Percentiles rank a stretch among this genome's conserved stretches.
Conservation (phyloP, 2,113 vertebrate species). For the Serilophus lunatus region DNA sequence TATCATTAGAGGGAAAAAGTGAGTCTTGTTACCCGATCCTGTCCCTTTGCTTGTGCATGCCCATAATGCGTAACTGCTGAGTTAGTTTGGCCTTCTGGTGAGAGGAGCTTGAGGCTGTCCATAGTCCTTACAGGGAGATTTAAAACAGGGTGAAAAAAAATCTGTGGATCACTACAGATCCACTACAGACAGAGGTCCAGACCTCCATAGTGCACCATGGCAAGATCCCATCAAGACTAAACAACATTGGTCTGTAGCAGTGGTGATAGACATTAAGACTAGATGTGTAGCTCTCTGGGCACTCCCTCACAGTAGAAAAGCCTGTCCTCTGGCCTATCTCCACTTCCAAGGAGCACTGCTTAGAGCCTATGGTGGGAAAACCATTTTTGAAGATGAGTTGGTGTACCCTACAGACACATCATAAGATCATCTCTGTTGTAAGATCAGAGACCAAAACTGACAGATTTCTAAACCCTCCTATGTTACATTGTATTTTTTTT, state of each 20-base stretch:
- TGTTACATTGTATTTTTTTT: neutral
- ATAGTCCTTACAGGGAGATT: neutral
- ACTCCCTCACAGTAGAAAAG: neutral
- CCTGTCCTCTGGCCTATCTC: neutral
- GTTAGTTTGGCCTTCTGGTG: neutral
- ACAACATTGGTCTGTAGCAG: neutral
- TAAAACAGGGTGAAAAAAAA: neutral
- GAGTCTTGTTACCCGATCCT: neutral
- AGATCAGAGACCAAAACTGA: fast-evolving
- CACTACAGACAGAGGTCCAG: fast-evolving
- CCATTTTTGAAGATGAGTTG: neutral
- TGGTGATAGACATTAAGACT: neutral
- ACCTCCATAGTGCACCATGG: neutral
- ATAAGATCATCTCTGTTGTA: too few species aligned
- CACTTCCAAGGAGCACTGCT: neutral
- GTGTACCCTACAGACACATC: neutral
- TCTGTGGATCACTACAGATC: neutral
- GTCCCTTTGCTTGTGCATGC: neutral
- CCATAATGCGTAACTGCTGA: neutral
- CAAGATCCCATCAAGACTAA: neutral
- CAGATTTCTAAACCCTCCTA: neutral
- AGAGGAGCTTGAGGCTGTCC: neutral
- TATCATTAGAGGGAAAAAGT: neutral
- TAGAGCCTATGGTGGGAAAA: neutral
- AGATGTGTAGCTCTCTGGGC: neutral